Conservation (phyloP, 2,113 vertebrate genomes). For the Antechinus stuartii region DNA sequence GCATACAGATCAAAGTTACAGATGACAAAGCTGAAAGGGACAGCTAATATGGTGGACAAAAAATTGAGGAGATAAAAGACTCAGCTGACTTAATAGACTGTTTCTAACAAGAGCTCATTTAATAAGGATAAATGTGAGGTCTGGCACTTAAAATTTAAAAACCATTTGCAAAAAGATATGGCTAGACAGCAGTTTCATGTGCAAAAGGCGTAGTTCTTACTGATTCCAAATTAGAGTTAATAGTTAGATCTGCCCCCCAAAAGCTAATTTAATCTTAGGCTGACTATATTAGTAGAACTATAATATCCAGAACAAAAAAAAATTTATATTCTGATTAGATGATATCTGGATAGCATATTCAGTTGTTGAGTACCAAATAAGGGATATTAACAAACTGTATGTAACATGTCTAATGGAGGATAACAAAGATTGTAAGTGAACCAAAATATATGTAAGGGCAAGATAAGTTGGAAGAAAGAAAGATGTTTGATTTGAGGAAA, state of each 20-base stretch:
- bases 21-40: not conserved
- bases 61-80: not conserved
- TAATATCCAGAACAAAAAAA: not conserved
- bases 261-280: not conserved
- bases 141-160: not conserved
- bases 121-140: not conserved
- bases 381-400: not conserved
- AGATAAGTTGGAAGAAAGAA: not conserved
- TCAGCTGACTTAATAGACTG: not conserved
- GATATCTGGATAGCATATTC: not conserved
- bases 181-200: not conserved
- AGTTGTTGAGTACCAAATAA: not conserved
- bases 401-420: not conserved
- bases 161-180: not conserved
- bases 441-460: not conserved
- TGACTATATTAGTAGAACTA: not conserved
- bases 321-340: not conserved
- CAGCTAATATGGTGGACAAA: not conserved
- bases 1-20: not conserved
- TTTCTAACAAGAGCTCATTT: not conserved
- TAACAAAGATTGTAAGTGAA: not conserved
- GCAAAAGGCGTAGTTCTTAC: not conserved
- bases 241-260: not conserved
- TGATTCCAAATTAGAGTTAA: not conserved
- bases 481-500: not conserved